A percentile compares a stretch with the other conserved stretches of the same genome.
These are phyloP conservation scores for Perithous albicinctus DNA, from an alignment of 2,888 invertebrate species.

Conservation along the genomic window DNA sequence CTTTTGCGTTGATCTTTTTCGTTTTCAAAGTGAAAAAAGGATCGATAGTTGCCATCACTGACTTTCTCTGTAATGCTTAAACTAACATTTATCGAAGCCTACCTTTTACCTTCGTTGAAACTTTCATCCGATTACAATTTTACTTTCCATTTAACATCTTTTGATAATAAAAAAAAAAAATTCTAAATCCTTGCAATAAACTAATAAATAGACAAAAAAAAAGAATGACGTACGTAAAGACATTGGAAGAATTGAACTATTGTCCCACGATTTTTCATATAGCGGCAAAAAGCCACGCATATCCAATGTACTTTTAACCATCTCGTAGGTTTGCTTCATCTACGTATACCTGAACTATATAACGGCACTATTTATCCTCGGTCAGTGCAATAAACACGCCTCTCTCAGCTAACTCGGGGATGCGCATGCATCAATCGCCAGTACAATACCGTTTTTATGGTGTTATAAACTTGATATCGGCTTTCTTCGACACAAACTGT, in stretches of 20 bases:
- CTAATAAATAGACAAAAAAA: too few species aligned
- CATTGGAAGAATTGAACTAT: neutral
- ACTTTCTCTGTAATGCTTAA: too few species aligned
- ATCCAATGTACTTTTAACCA: neutral
- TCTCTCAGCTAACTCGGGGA: constrained; percentile 46
- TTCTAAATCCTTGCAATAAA: too few species aligned
- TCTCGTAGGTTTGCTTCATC: constrained; percentile 1
- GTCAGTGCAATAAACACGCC: constrained; percentile 53
- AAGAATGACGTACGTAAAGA: too few species aligned
- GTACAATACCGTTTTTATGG: constrained; percentile 54
- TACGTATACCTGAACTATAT: constrained; percentile 14
- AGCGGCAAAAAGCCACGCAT: neutral
- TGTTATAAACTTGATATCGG: constrained; percentile 56
- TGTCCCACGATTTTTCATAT: neutral
- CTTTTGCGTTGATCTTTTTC: too few species aligned
- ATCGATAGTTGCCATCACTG: too few species aligned
- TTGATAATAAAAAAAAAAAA: too few species aligned
- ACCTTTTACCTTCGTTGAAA: too few species aligned
- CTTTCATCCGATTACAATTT: too few species aligned
- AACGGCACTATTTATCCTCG: constrained; percentile 46
- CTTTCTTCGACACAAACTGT: constrained; percentile 36
- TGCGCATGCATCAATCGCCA: constrained; percentile 22
- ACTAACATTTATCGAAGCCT: too few species aligned
- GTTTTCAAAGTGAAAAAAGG: too few species aligned
- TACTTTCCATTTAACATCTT: too few species aligned